Evolutionary conservation across 1,140 invertebrate species (phyloP).

Genomic region (Eumeta japonica): DNA sequence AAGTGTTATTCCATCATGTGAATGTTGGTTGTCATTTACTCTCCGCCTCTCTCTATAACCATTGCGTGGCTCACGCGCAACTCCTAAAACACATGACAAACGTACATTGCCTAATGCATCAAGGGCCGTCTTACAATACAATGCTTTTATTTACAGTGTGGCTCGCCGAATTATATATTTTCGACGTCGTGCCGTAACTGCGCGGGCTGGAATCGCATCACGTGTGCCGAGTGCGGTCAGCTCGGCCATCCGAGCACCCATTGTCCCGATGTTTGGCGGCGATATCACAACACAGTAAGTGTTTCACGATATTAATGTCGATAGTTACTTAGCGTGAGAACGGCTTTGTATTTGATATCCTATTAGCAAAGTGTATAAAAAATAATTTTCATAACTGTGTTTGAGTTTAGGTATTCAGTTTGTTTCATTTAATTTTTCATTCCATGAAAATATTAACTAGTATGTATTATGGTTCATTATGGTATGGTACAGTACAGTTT

Average conservation of each 20-base stretch:
- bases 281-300: constrained; percentile 67
- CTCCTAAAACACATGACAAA: neutral
- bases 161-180: constrained; percentile 57
- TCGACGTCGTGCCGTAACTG: constrained; percentile 63
- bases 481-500: no score
- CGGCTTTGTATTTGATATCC: no score
- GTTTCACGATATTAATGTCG: no score
- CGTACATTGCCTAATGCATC: neutral
- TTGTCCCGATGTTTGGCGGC: constrained; percentile 70
- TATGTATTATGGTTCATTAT: no score
- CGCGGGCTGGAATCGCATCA: constrained; percentile 47
- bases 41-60: no score
- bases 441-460: no score
- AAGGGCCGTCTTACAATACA: neutral
- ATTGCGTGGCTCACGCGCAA: neutral
- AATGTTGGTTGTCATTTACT: no score
- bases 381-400: no score
- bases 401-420: constrained; percentile 7
- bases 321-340: no score
- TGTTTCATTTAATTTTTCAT: constrained; percentile 4
- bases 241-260: constrained; percentile 57
- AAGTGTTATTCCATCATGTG: no score
- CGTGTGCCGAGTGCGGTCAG: constrained; percentile 61
- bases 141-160: constrained; percentile 58
- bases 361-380: no score